Evolutionary conservation across 1,140 invertebrate genomes (phyloP), one percentile per base, ranked within the genome.

Genomic region (Temnothorax longispinosus): DNA sequence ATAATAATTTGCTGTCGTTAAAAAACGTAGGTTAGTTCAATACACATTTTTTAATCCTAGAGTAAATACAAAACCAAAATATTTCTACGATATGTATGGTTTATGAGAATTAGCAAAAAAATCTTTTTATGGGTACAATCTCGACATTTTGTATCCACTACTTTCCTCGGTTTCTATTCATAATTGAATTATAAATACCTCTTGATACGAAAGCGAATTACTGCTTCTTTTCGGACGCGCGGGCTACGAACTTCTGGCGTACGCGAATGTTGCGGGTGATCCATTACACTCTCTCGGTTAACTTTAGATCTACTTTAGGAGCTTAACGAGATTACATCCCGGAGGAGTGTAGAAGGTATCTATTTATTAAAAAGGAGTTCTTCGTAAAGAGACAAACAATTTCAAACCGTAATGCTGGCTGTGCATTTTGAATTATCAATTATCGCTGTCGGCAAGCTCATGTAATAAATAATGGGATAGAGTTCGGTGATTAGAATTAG

Each of bases 291-390:
- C 11, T 77, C 18, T 78, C 10, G 27, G 58, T 50, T n/a, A 64
- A 78, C 41, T 78, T 78, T 50, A 78, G 44, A 50, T 32, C 18
- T 27, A 78, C 41, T 78, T 62, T 62, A 78, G 15, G 6, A 64
- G 75, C 58, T 78, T 78, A 78, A 78, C 27, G 5, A 27, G 27
- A 50, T 78, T 64, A 64, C 5, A 27, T 1, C 8, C 15, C 75
- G 38, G 2, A 10, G 27, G 15, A 18, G 18, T 27, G 8, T 35
- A 44, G 41, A 62, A 11, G 27, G 11, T 11, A 78, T 35, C 27
- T 78, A 78, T 62, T 78, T 78, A 78, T 78, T 78, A 78, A 78
- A 78, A 64, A 64, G 41, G 10, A 78, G 18, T 7, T 62, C 4
- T 10, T 47, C 18, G 41, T 35, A 64, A 78, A 69, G 13, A 64